Base-by-base conservation (phyloP, 1,140 invertebrate species). In the Heliconius melpomene region DNA sequence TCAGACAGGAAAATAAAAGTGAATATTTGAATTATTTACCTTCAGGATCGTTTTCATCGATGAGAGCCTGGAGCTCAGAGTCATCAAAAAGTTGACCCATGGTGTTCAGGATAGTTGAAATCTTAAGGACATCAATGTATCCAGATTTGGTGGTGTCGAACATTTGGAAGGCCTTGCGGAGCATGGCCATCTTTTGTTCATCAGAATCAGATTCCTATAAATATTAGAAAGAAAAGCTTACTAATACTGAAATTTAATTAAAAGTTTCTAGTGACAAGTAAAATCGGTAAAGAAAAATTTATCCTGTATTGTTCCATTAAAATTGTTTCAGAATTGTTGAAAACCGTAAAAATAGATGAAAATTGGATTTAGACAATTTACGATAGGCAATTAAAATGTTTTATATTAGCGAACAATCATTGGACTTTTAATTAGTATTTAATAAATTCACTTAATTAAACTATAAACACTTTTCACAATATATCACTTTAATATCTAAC, bases 161-260 rank as follows among this genome's bases (percentile, higher is more conserved):
- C 98, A 98, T 98, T 93, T 98, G 97, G 95, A 99, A 99, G 83
- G 98, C 98, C 91, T 98, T 98, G 87, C 97, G 97, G 95, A 98
- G 97, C 93, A 98, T 97, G 88, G 97, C 97, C 95, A 97, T 96
- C 95, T 98, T 98, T 93, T 98, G 97, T 84, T 97, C 97, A 91
- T 97, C 97, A 91, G 32, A 36, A 36, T 97, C 96, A 79, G 92
- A 86, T 81, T 96, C 96, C 96, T 97, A 86, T 13, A 85, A 89
- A 89, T 38, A 78, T 76, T 66, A 74, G 18, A n/a, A 66, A 78
- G 32, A 66, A 18, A 18, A 66, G 18, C 9, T 66, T 75, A 75
- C 38, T 23, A 57, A 66, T 29, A 29, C 57, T 60, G 57, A 11
- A n/a, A 66, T n/a, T 66, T 9, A 23, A 60, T 60, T 60, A 23